Evolutionary conservation across 2,113 vertebrate genomes (phyloP), one percentile per base, ranked within the genome.

Genomic region (Syngnathus scovelli): DNA sequence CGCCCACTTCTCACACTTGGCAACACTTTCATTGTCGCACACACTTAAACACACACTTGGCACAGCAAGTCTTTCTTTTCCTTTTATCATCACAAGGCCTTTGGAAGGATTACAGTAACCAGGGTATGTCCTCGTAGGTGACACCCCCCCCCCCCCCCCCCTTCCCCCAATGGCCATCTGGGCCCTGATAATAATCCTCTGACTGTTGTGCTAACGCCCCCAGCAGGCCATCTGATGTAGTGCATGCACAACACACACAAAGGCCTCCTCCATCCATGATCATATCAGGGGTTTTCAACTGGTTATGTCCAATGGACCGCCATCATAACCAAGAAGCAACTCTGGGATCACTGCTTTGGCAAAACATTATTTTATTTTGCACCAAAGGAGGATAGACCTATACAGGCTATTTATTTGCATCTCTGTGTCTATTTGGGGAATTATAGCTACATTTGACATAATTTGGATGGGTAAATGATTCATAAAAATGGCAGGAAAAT

Each of bases 51-150:
- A 66, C 83, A 77, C 67, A 62, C 39, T 78, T 87, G 87, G 86
- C 88, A 55, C 74, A 56, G 44, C 85, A 86, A 76, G 59, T 54
- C 69, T 66, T 78, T 75, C 83, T 73, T 69, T 76, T 64, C 74
- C 75, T 83, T 72, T 71, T 76, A 81, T 81, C 85, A 76, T 76
- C 78, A 76, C 76, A 74, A 84, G 80, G 79, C 78, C 18, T n/a
- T 52, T n/a, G 7, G n/a, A 52, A 75, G 87, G 87, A 88, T 87
- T 87, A 87, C 78, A 83, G 86, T 86, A 85, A 85, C 83, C 84
- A 75, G 77, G 77, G 82, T 83, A 83, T 72, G 82, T 84, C 77
- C 72, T 88, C 72, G 65, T 80, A 86, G 80, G 49, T 52, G 19
- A n/a, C 5, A n/a, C n/a, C n/a, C n/a, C 44, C 44, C 2, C 19